Percentiles rank a stretch among this genome's conserved stretches.
Conservation (phyloP, 2,888 invertebrate species). For the Brachyptera putata region DNA sequence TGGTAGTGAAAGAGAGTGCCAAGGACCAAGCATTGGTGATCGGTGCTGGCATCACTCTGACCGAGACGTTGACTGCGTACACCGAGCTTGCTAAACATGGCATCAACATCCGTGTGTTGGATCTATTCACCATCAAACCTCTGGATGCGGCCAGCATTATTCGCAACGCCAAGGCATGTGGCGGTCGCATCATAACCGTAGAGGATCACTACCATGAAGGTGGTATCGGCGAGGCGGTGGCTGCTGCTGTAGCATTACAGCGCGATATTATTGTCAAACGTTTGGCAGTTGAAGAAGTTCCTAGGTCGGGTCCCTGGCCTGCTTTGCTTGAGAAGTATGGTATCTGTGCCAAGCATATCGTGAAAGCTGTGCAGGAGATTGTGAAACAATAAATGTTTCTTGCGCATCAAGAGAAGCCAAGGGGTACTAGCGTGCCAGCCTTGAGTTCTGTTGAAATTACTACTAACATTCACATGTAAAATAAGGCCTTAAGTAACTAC, state of each 20-base stretch:
- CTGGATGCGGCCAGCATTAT: slow-evolving; percentile 76
- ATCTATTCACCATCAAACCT: slow-evolving; percentile 96
- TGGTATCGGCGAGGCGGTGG: slow-evolving; percentile 93
- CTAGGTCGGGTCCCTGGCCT: slow-evolving; percentile 87
- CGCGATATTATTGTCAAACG: slow-evolving; percentile 69
- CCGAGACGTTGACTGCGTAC: slow-evolving; percentile 85
- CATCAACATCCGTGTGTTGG: slow-evolving; percentile 77
- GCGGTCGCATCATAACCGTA: slow-evolving; percentile 82
- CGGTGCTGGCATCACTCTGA: slow-evolving; percentile 90
- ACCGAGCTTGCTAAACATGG: slow-evolving; percentile 65
- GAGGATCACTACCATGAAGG: slow-evolving; percentile 98
- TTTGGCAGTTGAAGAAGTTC: slow-evolving; percentile 76
- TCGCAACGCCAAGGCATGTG: slow-evolving; percentile 69
- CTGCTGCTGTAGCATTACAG: slow-evolving; percentile 70
- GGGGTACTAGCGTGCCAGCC: too few species aligned
- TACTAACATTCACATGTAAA: too few species aligned
- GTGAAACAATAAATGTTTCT: slow-evolving; percentile 48
- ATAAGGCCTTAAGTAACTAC: too few species aligned
- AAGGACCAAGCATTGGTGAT: slow-evolving; percentile 82
- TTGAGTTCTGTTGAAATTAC: too few species aligned
- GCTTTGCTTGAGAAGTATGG: slow-evolving; percentile 86
- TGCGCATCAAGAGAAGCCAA: too few species aligned
- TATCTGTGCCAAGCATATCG: slow-evolving; percentile 77
- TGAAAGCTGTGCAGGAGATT: slow-evolving; percentile 61
- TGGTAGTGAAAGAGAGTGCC: slow-evolving; percentile 69